Evolutionary conservation across 2,888 invertebrate species (phyloP).

Genomic region (Cryptus viduatorius): DNA sequence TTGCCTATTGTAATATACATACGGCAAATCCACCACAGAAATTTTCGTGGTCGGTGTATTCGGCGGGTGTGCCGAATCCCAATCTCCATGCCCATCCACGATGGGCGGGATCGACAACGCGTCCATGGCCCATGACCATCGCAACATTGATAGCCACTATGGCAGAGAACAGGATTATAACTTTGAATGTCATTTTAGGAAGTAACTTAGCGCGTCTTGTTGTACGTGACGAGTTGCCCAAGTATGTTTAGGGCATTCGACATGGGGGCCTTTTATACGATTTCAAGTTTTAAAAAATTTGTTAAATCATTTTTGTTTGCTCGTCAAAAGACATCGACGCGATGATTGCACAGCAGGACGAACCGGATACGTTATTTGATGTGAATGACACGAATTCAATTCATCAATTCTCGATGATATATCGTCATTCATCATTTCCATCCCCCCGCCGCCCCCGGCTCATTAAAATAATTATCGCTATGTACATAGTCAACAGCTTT

Average conservation of each 20-base stretch:
- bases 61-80: constrained; percentile 54
- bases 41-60: constrained; percentile 60
- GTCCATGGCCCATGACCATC: constrained; percentile 57
- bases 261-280: constrained; percentile 18
- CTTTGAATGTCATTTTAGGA: constrained; percentile 13
- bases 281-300: background rate
- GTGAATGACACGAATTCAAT: background rate
- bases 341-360: constrained; percentile 7
- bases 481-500: background rate
- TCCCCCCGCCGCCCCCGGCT: background rate
- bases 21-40: constrained; percentile 63
- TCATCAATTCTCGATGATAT: background rate
- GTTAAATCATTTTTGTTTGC: background rate
- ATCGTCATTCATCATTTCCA: background rate
- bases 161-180: background rate
- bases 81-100: constrained; percentile 62
- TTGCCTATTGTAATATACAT: constrained; percentile 11
- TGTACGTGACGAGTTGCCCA: background rate
- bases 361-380: background rate
- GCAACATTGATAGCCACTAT: constrained; percentile 19
- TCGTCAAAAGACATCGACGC: background rate
- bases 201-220: background rate
- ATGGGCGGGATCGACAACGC: constrained; percentile 59
- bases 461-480: background rate
- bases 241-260: background rate